These are phyloP conservation scores for Brachionus calyciflorus DNA, from an alignment of 1,140 invertebrate genomes.

Conservation along the genomic window DNA sequence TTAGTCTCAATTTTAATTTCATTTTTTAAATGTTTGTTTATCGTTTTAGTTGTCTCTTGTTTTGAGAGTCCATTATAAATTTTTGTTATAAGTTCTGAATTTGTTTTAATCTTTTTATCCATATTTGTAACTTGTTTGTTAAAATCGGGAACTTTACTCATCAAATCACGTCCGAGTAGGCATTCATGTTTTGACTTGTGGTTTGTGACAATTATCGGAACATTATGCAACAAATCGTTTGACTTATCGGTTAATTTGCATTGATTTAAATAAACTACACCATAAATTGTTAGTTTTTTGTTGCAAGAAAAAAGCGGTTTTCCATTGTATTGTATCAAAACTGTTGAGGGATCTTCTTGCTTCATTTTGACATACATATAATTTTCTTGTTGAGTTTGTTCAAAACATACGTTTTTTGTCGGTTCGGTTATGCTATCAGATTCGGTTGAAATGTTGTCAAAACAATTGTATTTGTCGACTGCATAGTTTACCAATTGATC, in stretches of 20 bases:
- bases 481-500: background rate
- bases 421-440: too few species aligned
- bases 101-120: too few species aligned
- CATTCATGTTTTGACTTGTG: slow-evolving; percentile 21
- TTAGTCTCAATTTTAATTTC: too few species aligned
- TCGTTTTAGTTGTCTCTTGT: too few species aligned
- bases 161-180: too few species aligned
- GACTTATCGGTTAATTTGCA: background rate
- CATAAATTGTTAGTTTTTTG: background rate
- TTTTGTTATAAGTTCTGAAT: too few species aligned
- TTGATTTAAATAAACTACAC: background rate
- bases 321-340: background rate
- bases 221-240: background rate
- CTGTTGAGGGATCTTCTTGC: background rate
- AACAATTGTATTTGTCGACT: background rate
- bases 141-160: too few species aligned
- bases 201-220: background rate
- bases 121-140: too few species aligned
- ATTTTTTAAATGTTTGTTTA: too few species aligned
- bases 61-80: too few species aligned
- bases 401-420: too few species aligned
- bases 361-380: background rate
- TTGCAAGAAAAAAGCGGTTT: background rate
- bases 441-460: background rate
- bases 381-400: too few species aligned